Evolutionary conservation across 2,888 invertebrate species (phyloP), one percentile per base, ranked within the genome.

Genomic region (Phengaris arion): DNA sequence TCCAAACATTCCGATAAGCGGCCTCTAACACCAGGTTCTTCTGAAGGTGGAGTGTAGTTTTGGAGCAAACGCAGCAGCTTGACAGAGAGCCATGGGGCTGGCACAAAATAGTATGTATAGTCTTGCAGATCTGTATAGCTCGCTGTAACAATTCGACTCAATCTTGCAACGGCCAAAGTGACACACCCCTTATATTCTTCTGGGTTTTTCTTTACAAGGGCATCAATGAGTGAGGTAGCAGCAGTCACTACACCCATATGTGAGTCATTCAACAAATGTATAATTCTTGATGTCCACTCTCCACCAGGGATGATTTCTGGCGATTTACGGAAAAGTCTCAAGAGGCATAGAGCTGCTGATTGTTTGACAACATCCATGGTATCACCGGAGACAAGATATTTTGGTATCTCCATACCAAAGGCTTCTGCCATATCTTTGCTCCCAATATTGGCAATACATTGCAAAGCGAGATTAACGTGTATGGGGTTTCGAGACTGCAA

Each of bases 371-470:
- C 98, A 93, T 99, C 99, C 96, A 99, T 99, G 15, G 99, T 99
- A 87, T 99, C 99, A 52, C 98, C 99, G 78, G 99, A 99, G 57
- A 99, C 99, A 79, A 99, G 96, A 75, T 99, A 94, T 90, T 99
- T 99, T 78, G 99, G 99, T 88, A 99, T 99, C 90, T 99, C 99
- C 83, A 97, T 97, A 75, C 98, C 98, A 93, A 99, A 99, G 70
- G 99, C 99, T 90, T 99, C 99, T n/a, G 99, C 99, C 99, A 99
- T 99, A 89, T 99, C 99, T 85, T 98, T 97, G 88, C 98, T 99
- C 77, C 99, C 99, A 89, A 99, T 99, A 91, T 99, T 99, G 75
- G 99, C 99, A 86, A 99, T 99, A 92, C 99, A 99, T 92, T 99
- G 99, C 81, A 99, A 95, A 74, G 99, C 99, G 86, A 99, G 95